Evolutionary conservation across 2,797 vertebrate species (phyloP).

Genomic region (Danio albolineatus): DNA sequence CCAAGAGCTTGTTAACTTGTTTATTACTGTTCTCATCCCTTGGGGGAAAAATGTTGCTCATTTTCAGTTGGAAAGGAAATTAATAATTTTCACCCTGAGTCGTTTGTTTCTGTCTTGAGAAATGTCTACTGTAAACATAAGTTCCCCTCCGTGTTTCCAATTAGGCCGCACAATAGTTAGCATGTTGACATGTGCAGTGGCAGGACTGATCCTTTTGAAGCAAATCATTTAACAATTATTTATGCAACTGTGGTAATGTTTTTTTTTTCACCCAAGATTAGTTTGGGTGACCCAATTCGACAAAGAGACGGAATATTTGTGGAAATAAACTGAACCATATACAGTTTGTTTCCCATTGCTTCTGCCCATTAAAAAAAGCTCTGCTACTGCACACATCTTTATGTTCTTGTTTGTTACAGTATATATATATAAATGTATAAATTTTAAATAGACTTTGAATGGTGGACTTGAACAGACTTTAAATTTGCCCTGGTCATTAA

Average conservation of each 20-base stretch:
- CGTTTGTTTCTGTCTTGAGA: slow-evolving; percentile 43
- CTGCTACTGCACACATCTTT: no score
- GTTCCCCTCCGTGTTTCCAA: slow-evolving; percentile 23
- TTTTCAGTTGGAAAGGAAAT: slow-evolving; percentile 36
- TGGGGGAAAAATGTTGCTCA: background rate
- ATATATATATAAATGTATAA: no score
- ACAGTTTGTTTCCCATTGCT: background rate
- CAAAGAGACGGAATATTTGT: background rate
- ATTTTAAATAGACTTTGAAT: no score
- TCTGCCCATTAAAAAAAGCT: background rate
- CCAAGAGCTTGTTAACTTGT: slow-evolving; percentile 32
- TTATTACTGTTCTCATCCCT: slow-evolving; percentile 3
- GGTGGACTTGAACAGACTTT: no score
- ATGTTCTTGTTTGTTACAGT: no score
- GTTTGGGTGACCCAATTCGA: background rate
- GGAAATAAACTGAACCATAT: background rate
- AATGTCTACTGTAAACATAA: slow-evolving; percentile 41
- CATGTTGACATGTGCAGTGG: background rate
- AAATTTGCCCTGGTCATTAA: no score
- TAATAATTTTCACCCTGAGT: slow-evolving; percentile 44
- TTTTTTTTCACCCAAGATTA: background rate
- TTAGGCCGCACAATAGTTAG: slow-evolving; percentile 28
- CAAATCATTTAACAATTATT: slow-evolving; percentile 23
- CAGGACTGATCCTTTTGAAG: slow-evolving; percentile 33
- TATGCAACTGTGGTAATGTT: background rate